Base-by-base conservation (phyloP, 2,888 invertebrate species). In the Cabera pusaria region DNA sequence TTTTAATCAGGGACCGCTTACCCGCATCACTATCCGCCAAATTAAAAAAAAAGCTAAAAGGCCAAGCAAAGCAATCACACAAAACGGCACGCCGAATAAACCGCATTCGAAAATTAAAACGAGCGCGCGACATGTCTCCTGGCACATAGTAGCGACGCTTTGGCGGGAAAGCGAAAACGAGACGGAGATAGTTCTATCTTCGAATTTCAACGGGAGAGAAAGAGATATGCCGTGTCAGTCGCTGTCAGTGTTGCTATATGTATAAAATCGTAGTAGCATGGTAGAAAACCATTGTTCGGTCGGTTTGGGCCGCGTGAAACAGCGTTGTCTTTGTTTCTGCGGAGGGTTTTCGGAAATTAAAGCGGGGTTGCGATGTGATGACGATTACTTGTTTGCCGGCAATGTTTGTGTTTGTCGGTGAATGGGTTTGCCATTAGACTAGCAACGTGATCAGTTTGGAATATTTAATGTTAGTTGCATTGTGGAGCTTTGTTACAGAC, bases 261-360 rank as follows among this genome's bases (percentile, higher is more conserved):
- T 64, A 61, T 63, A 70, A 62, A 68, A 70, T 71, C 67, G 71
- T 71, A 71, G 64, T 63, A 56, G 64, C 70, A 74, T 72, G 72
- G 72, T 60, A 72, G 78, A 65, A 43, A 46, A 66, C 69, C 72
- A 80, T 84, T 86, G 85, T 85, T 76, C 78, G 73, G 68, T 83
- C 75, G 86, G 86, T 84, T 85, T 79, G 72, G 81, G 72, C 74
- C 80, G 85, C 80, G 84, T 83, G 85, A 85, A 86, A 82, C 81
- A 81, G 79, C 72, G 73, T 64, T 54, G 64, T 70, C 73, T 79
- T 84, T 84, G 80, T 85, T 78, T 81, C 68, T 68, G 64, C 62
- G 56, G 69, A 75, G 84, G 85, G 82, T 80, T 84, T 83, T 77
- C 75, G 82, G 71, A 82, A 81, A 86, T 86, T 84, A 86, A 83